These are phyloP conservation scores for Tanytarsus gracilentus DNA, from an alignment of 2,888 invertebrate species.

Conservation along the genomic window DNA sequence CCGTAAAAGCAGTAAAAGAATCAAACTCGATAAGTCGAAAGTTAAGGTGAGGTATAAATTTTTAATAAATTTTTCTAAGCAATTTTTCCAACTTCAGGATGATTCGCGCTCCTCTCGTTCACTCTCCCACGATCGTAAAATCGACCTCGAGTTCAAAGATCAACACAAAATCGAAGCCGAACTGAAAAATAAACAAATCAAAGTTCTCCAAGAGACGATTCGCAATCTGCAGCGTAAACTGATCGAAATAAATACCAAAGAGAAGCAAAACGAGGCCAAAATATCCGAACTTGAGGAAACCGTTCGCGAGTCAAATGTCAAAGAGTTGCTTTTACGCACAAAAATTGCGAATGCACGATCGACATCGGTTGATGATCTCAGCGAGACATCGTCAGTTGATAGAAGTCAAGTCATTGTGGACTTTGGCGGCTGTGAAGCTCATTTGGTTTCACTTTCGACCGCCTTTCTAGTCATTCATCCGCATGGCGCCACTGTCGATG, in stretches of 20 bases:
- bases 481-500: conserved; percentile 81
- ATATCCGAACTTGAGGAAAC: conserved; percentile 40
- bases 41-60: conserved; percentile 36
- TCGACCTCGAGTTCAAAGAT: conserved; percentile 68
- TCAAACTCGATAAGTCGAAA: conserved; percentile 40
- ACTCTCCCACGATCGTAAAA: conserved; percentile 61
- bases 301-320: conserved; percentile 41
- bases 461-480: conserved; percentile 85
- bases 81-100: conserved; percentile 27
- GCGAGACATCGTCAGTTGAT: conserved; percentile 9
- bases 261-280: conserved; percentile 38
- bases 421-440: conserved; percentile 49
- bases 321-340: conserved; percentile 42
- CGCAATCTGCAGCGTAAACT: conserved; percentile 43
- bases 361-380: conserved; percentile 8
- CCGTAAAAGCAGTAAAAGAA: conserved; percentile 40
- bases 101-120: conserved; percentile 76
- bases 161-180: conserved; percentile 69
- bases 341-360: conserved; percentile 34
- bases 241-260: conserved; percentile 40
- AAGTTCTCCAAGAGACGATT: conserved; percentile 45
- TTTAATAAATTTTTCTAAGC: background rate
- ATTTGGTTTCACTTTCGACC: conserved; percentile 75
- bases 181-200: conserved; percentile 76
- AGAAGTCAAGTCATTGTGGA: background rate